Base-by-base conservation (phyloP, 1,140 invertebrate species). In the Drosophila nebulosa region DNA sequence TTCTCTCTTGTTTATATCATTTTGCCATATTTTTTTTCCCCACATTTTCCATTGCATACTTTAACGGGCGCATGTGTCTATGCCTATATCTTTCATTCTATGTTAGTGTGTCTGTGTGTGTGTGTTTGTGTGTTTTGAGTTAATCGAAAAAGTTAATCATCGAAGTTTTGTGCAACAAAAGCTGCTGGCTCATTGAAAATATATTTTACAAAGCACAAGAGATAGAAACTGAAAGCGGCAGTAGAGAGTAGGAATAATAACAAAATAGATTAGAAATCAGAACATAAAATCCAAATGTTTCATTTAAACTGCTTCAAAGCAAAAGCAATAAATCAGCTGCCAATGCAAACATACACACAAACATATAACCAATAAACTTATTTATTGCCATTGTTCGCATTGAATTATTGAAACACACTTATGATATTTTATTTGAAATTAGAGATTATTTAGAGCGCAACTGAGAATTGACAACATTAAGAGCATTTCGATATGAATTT, bases 81-180 rank as follows among this genome's bases (percentile, higher is more conserved):
- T 62, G 14, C 39, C 39, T 64, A 55, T 56, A 35, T 59, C 56
- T 53, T 30, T 36, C 42, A 52, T 10, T 42, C 39, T 58, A 12
- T 64, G 16, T 36, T 14, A 69, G 55, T 65, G 42, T 66, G 46
- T 65, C 56, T 56, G 18, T 73, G 55, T 65, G 42, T 66, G 46
- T 65, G 59, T 56, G 71, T 59, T 66, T 63, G 36, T 39, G 46
- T 78, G 69, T 85, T 81, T 86, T 75, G 74, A 86, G 81, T 85
- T 85, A 85, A 85, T 85, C 81, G 81, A 85, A 85, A 85, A 85
- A 85, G 81, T 85, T 85, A 85, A 85, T 85, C 81, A 85, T 86
- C 83, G 81, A 85, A 85, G 80, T 85, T 85, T 85, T 66, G 79
- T 63, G 50, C 12, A 32, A 30, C 18, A 68, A 70, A 61, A 79